Conservation (phyloP, 2,797 vertebrate species). For the Neoniphon sammara region DNA sequence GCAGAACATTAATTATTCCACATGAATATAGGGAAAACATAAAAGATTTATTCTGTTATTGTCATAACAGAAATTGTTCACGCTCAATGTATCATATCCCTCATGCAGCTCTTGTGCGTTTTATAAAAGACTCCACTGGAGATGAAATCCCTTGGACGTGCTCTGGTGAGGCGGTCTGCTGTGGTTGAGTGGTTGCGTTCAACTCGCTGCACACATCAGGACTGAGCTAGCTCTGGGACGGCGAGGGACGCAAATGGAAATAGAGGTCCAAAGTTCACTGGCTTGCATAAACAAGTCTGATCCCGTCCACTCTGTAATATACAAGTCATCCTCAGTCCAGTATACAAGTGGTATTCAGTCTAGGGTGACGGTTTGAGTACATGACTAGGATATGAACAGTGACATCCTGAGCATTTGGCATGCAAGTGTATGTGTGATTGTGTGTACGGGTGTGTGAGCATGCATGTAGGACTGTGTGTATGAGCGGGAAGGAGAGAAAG, state of each 20-base stretch:
- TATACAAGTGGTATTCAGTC: slow-evolving; percentile 29
- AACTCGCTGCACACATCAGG: slow-evolving; percentile 73
- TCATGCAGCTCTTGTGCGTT: slow-evolving; percentile 32
- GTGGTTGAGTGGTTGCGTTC: slow-evolving; percentile 55
- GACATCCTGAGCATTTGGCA: slow-evolving; percentile 19
- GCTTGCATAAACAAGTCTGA: slow-evolving; percentile 42
- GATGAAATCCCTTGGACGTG: slow-evolving; percentile 35
- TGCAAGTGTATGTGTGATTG: slow-evolving; percentile 12
- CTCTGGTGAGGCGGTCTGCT: slow-evolving; percentile 46
- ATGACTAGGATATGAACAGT: not conserved
- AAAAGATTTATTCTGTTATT: not conserved
- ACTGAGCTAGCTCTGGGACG: slow-evolving; percentile 40
- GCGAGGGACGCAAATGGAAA: slow-evolving; percentile 60
- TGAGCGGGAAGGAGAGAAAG: not conserved
- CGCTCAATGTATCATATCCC: not conserved
- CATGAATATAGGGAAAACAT: slow-evolving; percentile 1
- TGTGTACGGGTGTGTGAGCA: not conserved
- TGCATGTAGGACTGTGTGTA: not conserved
- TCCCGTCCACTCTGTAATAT: slow-evolving; percentile 34
- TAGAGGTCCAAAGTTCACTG: slow-evolving; percentile 55
- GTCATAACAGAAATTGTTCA: slow-evolving; percentile 26
- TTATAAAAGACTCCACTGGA: slow-evolving; percentile 21
- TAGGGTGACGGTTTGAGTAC: slow-evolving; percentile 26
- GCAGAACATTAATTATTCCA: slow-evolving; percentile 1
- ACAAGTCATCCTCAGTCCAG: not conserved